Evolutionary conservation across 2,888 invertebrate genomes (phyloP), one percentile per base, ranked within the genome.

Genomic region (Sympetrum striolatum): DNA sequence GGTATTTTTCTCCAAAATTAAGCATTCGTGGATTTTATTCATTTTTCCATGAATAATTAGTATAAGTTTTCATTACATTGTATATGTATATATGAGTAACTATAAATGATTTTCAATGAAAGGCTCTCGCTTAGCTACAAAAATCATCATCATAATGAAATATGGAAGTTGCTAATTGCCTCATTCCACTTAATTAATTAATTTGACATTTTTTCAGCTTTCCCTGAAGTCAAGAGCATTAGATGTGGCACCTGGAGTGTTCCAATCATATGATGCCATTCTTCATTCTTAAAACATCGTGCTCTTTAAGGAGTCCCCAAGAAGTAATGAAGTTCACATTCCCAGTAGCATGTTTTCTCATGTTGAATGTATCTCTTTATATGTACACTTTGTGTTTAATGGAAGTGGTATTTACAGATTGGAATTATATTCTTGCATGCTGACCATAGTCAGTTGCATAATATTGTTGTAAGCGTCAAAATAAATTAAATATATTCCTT

Each of bases 171-270:
- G 39, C 39, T 5, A 39, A 2, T 39, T 2, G 6, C 2, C 2
- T 2, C 6, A 39, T 39, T 39, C 39, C 6, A 0, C 12, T 15
- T 60, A 60, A 64, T 64, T 25, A 44, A 53, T 39, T 91, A 0
- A 82, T 91, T 91, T 92, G 90, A 91, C 92, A 92, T 91, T 91
- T n/a, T 95, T 95, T 64, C 94, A 96, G 96, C 93, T 96, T 35
- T 96, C 96, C 3, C 95, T 99, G 92, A 99, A 99, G 93, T 98
- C 99, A 0, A 96, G 98, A 92, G 97, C 98, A 0, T 97, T 98
- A 48, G 99, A 99, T 94, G 98, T 99, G 44, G 98, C 98, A 90
- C 95, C 96, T 18, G 97, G 97, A 92, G 96, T 99, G 93, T 98
- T 98, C 94, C 97, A 98, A 94, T 96, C 98, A 31, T 99, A 98